These are phyloP conservation scores for Liolophura sinensis DNA, from an alignment of 1,140 invertebrate genomes.

Conservation along the genomic window DNA sequence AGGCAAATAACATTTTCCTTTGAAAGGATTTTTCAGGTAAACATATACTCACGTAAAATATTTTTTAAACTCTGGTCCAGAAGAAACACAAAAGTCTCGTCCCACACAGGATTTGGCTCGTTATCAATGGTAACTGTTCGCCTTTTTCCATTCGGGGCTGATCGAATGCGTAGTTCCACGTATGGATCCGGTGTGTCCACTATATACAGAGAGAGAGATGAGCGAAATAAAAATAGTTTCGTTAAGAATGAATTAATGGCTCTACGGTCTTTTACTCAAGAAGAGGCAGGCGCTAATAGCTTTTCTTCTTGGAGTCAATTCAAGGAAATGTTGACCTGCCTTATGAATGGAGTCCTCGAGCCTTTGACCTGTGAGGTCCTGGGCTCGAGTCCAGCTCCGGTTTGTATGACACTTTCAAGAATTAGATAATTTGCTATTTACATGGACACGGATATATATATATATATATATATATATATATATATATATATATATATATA, in stretches of 20 bases:
- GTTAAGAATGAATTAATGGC: background rate
- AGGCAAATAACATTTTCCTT: background rate
- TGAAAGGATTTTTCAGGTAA: background rate
- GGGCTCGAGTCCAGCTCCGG: too few relatives aligned
- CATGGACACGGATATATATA: background rate
- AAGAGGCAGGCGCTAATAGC: background rate
- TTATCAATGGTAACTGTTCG: constrained; percentile 55
- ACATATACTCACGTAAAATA: constrained; percentile 35
- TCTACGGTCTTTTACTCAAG: background rate
- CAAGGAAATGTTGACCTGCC: background rate
- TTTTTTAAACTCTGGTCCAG: constrained; percentile 48
- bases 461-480: background rate
- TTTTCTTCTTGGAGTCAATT: too few relatives aligned
- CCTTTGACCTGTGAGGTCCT: too few relatives aligned
- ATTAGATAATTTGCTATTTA: background rate
- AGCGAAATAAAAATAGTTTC: background rate
- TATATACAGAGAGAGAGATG: constrained; percentile 34
- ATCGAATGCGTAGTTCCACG: constrained; percentile 52
- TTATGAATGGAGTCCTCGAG: background rate
- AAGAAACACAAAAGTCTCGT: constrained; percentile 59
- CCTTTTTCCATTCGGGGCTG: constrained; percentile 56
- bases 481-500: background rate
- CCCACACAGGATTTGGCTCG: constrained; percentile 58
- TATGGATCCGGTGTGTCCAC: constrained; percentile 63
- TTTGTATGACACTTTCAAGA: too few relatives aligned